Conservation (phyloP, 2,113 vertebrate species). For the Eudorcas thomsonii region DNA sequence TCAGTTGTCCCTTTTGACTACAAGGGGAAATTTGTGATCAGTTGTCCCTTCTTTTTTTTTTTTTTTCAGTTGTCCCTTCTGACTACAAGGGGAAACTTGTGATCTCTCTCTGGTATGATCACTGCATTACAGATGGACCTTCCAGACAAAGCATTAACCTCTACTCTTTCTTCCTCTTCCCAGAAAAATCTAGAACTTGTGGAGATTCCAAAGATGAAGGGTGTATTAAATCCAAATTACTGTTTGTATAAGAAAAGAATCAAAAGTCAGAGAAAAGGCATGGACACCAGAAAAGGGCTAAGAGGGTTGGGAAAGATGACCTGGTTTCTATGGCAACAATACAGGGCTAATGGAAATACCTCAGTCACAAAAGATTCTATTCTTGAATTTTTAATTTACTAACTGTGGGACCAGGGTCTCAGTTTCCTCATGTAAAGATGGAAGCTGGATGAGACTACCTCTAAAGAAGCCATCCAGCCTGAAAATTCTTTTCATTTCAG, state of each 20-base stretch:
- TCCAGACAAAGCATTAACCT: not conserved
- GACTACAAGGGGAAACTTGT: not conserved
- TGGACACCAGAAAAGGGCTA: not conserved
- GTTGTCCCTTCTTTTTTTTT: too few species aligned
- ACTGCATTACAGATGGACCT: not conserved
- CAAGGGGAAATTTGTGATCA: not conserved
- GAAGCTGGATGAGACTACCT: not conserved
- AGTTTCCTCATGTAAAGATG: not conserved
- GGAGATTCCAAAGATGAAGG: constrained; percentile 5
- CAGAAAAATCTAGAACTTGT: not conserved
- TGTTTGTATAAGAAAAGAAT: not conserved
- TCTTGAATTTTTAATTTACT: not conserved
- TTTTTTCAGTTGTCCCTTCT: not conserved
- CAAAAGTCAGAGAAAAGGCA: not conserved
- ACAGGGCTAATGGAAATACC: not conserved
- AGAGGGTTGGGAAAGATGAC: not conserved
- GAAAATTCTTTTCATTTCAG: not conserved
- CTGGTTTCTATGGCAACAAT: not conserved
- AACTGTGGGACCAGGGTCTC: not conserved
- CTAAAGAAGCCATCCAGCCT: not conserved
- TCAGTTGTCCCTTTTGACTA: not conserved
- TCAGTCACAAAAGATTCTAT: not conserved
- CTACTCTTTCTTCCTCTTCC: not conserved
- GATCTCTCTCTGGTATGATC: not conserved
- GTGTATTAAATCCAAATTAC: not conserved